A percentile compares a stretch with the other conserved stretches of the same genome.
These are phyloP conservation scores for Acronicta leporina DNA, from an alignment of 2,888 invertebrate species.

Conservation along the genomic window DNA sequence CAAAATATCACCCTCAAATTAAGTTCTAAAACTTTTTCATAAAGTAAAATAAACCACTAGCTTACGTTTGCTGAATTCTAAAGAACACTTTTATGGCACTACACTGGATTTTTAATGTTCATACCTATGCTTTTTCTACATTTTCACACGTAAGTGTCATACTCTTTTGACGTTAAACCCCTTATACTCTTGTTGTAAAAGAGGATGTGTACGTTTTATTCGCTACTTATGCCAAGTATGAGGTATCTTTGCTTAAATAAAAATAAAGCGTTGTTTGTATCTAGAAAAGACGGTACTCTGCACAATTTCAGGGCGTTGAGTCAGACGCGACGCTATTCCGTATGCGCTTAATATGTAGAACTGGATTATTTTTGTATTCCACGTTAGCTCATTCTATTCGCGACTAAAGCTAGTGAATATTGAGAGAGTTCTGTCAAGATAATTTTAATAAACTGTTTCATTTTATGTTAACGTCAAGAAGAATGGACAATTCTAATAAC, in stretches of 20 bases:
- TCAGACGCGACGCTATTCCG: conserved; percentile 33
- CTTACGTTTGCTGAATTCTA: conserved; percentile 65
- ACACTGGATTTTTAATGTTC: conserved; percentile 69
- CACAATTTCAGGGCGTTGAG: conserved; percentile 37
- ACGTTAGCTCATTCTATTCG: conserved; percentile 18
- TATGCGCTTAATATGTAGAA: conserved; percentile 35
- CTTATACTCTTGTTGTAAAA: conserved; percentile 45
- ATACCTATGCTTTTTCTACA: conserved; percentile 66
- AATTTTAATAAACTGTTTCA: conserved; percentile 1
- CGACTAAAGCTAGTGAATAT: conserved; percentile 6
- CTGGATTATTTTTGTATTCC: conserved; percentile 52
- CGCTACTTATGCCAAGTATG: conserved; percentile 29
- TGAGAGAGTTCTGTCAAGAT: conserved; percentile 3
- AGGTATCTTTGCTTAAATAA: conserved; percentile 31
- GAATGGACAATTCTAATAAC: background rate
- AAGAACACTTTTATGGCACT: conserved; percentile 69
- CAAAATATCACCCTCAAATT: conserved; percentile 44
- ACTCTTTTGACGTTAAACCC: conserved; percentile 69
- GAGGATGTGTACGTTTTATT: conserved; percentile 36
- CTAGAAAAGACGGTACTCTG: conserved; percentile 24
- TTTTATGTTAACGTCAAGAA: too few relatives aligned
- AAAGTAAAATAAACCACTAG: conserved; percentile 65
- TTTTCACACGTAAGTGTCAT: conserved; percentile 74
- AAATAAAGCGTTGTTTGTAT: conserved; percentile 31
- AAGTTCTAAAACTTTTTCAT: conserved; percentile 55